Percentiles rank a stretch among this genome's conserved stretches.
These are phyloP conservation scores for Homarus gammarus DNA, from an alignment of 2,888 invertebrate species.

Conservation along the genomic window DNA sequence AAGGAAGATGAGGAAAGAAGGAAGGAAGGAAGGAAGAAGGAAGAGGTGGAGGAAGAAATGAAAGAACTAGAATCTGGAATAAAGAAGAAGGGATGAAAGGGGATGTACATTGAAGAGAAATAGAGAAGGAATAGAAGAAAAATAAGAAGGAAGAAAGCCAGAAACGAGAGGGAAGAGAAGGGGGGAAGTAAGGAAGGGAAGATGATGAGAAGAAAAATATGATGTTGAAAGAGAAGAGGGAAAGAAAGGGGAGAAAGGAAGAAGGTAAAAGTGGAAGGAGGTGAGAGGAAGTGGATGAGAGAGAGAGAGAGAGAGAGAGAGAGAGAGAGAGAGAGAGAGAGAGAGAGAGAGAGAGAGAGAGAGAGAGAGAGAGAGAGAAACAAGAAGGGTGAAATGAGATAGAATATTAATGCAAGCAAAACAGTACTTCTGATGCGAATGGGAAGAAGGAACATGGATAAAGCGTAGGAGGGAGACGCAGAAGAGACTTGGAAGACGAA, in stretches of 20 bases:
- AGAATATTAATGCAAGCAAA: too few species aligned
- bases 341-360: neutral
- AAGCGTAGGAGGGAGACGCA: too few species aligned
- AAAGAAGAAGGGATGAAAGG: too few species aligned
- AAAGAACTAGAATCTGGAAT: too few species aligned
- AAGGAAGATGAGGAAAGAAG: too few species aligned
- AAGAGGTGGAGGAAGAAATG: too few species aligned
- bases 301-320: conserved; percentile 18
- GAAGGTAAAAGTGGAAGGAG: neutral
- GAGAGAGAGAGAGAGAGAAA: conserved; percentile 16
- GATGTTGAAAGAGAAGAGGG: neutral
- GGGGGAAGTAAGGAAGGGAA: conserved; percentile 6
- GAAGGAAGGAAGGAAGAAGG: too few species aligned
- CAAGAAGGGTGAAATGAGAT: neutral
- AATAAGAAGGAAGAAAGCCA: conserved; percentile 30
- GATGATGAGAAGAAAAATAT: neutral
- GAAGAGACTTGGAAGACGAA: too few species aligned
- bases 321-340: conserved; percentile 18
- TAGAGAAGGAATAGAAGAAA: too few species aligned
- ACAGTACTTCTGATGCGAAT: too few species aligned
- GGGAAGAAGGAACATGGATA: too few species aligned
- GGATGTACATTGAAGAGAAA: neutral
- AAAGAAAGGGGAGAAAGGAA: neutral
- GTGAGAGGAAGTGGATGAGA: neutral
- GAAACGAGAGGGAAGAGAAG: conserved; percentile 8